Percentiles rank a stretch among this genome's conserved stretches.
Evolutionary conservation across 2,888 invertebrate species (phyloP).

Genomic region (Miltochrista miniata): DNA sequence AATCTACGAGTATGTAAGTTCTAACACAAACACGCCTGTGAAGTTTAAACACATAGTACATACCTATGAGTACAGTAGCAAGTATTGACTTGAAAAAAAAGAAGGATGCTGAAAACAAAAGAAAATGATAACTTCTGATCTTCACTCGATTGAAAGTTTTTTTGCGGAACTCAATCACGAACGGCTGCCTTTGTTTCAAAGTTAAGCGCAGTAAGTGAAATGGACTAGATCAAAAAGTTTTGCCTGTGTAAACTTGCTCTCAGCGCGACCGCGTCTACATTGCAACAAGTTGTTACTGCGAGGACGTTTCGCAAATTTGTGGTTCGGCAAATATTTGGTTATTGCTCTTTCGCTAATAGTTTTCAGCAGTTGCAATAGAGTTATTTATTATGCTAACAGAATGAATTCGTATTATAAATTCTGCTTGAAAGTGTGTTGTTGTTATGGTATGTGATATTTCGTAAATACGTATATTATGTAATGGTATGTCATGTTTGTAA

Average conservation of each 20-base stretch:
- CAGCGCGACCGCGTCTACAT: constrained; percentile 21
- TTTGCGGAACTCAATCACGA: constrained; percentile 20
- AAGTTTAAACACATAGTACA: no score
- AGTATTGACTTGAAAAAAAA: no score
- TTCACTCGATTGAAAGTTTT: constrained; percentile 24
- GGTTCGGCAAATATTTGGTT: constrained; percentile 19
- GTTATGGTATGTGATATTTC: no score
- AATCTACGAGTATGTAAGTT: no score
- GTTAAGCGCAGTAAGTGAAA: constrained; percentile 40
- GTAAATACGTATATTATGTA: no score
- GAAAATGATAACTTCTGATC: constrained; percentile 27
- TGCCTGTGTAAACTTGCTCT: constrained; percentile 32
- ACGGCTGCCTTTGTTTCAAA: constrained; percentile 44
- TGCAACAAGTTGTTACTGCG: constrained; percentile 45
- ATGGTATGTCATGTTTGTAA: no score
- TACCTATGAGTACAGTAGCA: no score
- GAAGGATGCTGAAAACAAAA: constrained; percentile 2
- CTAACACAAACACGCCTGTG: no score
- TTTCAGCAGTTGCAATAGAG: no score
- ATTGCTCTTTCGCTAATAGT: neutral
- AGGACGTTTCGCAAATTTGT: constrained; percentile 16
- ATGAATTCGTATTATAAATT: no score
- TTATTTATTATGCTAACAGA: no score
- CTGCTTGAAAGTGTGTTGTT: no score
- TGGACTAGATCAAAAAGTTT: constrained; percentile 46